phyloP scores from a whole-genome alignment of 2,113 vertebrate species.

The Microtus pennsylvanicus region DNA sequence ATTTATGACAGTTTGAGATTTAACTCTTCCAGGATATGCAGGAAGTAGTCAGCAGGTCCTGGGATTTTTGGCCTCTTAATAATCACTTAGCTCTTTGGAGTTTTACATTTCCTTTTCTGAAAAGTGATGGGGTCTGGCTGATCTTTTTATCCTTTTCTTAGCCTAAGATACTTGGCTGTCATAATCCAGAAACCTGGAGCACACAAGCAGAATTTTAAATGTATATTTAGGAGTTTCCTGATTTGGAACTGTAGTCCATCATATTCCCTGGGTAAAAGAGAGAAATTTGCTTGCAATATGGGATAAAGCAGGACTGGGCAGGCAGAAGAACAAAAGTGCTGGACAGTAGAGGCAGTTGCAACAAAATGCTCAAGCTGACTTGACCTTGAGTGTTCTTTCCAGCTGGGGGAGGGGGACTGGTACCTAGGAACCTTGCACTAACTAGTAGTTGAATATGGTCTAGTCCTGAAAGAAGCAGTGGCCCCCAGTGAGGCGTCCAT shows the following conservation, averaged over 20 bases:
- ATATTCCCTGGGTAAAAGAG: constrained; percentile 7
- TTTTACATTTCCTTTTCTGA: constrained; percentile 45
- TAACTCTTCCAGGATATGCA: background rate
- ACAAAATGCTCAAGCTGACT: background rate
- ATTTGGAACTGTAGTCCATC: constrained; percentile 31
- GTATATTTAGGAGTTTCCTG: constrained; percentile 6
- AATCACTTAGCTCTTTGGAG: constrained; percentile 27
- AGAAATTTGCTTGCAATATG: background rate
- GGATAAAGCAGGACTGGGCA: background rate
- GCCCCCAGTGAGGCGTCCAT: constrained; percentile 28
- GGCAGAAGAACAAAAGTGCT: background rate
- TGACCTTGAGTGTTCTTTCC: constrained; percentile 15
- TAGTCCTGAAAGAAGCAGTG: background rate
- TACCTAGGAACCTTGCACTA: background rate
- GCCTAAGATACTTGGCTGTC: constrained; percentile 1
- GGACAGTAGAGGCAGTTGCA: background rate
- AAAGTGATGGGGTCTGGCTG: background rate
- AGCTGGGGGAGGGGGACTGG: background rate
- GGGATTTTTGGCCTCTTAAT: constrained; percentile 37
- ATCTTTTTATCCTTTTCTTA: constrained; percentile 34
- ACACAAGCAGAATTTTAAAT: background rate
- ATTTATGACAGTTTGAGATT: constrained; percentile 18
- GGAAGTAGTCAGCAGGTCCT: background rate
- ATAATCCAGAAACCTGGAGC: constrained; percentile 47
- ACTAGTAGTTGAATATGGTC: background rate